phyloP scores from a whole-genome alignment of 1,140 invertebrate genomes.

The Brachionus rubens region DNA sequence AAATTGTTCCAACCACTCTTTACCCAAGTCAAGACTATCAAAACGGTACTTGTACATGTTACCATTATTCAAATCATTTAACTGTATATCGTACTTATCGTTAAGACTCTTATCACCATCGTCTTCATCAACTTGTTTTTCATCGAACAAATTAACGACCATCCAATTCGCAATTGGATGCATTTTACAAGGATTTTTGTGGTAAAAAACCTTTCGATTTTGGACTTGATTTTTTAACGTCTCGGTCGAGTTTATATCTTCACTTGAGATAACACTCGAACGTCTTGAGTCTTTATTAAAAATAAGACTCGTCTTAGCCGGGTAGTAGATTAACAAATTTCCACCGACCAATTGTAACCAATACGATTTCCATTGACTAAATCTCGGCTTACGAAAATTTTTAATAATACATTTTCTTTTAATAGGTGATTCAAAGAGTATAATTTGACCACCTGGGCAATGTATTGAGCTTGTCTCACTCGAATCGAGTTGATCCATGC shows the following conservation, averaged over 20 bases:
- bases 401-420: constrained; percentile 43
- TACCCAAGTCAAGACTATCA: constrained; percentile 6
- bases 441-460: background rate
- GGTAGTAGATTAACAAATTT: constrained; percentile 36
- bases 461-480: background rate
- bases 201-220: background rate
- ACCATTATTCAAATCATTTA: constrained; percentile 36
- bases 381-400: constrained; percentile 30
- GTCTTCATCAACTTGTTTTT: background rate
- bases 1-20: constrained; percentile 32
- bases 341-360: constrained; percentile 36
- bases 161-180: constrained; percentile 38
- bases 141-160: constrained; percentile 21
- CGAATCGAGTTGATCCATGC: background rate
- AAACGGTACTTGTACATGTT: constrained; percentile 40
- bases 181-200: constrained; percentile 46
- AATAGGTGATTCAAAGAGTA: background rate
- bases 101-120: background rate
- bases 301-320: background rate
- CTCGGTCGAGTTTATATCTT: background rate
- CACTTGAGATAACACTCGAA: background rate
- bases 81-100: constrained; percentile 36
- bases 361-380: constrained; percentile 43
- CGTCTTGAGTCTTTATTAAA: background rate
- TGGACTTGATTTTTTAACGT: background rate